phyloP scores from a whole-genome alignment of 2,888 invertebrate species.

The Caenorhabditis panamensis region DNA sequence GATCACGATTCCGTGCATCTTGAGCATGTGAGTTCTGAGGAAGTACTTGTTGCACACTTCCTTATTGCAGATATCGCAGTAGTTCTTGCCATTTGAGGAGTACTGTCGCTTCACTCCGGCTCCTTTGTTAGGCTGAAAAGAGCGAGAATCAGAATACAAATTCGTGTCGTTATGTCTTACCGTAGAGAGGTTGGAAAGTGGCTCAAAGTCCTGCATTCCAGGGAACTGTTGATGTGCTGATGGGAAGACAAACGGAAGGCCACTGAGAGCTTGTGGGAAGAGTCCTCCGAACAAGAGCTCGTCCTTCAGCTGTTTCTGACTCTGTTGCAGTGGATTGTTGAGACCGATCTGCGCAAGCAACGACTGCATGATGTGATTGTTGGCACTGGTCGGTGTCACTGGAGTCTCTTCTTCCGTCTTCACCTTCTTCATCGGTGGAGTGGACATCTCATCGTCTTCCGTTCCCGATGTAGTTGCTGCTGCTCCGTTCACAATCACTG shows the following conservation, averaged over 20 bases:
- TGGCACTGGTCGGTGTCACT: constrained; percentile 31
- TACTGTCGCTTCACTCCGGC: constrained; percentile 75
- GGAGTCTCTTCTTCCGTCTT: constrained; percentile 46
- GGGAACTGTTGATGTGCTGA: constrained; percentile 43
- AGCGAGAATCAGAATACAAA: no score
- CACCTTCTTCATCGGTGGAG: constrained; percentile 54
- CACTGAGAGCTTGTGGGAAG: constrained; percentile 34
- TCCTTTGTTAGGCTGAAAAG: constrained; percentile 57
- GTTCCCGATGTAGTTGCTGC: constrained; percentile 10
- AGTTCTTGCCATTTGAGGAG: constrained; percentile 80
- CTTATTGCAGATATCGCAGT: constrained; percentile 81
- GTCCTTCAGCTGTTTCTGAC: constrained; percentile 29
- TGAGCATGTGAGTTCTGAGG: constrained; percentile 91
- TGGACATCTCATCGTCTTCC: constrained; percentile 19
- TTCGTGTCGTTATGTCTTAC: not conserved
- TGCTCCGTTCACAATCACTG: constrained; percentile 60
- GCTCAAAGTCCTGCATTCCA: constrained; percentile 48
- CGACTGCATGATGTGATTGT: constrained; percentile 33
- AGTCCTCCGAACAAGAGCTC: constrained; percentile 32
- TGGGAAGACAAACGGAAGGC: constrained; percentile 41
- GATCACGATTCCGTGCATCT: constrained; percentile 86
- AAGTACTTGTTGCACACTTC: constrained; percentile 97
- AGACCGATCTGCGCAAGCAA: constrained; percentile 27
- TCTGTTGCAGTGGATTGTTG: constrained; percentile 20
- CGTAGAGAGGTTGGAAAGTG: constrained; percentile 44